A percentile compares a stretch with the other conserved stretches of the same genome.
Evolutionary conservation across 2,113 vertebrate species (phyloP).

Genomic region (Zapus hudsonius): DNA sequence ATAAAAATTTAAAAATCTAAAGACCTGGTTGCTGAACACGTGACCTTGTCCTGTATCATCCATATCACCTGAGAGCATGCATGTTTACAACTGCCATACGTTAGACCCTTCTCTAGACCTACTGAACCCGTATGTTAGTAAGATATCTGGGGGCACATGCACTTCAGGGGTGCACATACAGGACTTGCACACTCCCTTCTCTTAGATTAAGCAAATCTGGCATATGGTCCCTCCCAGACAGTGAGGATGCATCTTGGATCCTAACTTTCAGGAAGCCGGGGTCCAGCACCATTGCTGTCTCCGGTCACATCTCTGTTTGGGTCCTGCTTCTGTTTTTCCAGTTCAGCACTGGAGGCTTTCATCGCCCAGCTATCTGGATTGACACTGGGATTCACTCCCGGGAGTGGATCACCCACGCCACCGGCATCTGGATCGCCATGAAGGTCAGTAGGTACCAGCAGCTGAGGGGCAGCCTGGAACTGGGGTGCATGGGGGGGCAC

Average conservation of each 20-base stretch:
- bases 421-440: slow-evolving; percentile 91
- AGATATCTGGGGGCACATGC: neutral
- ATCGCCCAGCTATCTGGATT: slow-evolving; percentile 90
- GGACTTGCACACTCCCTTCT: neutral
- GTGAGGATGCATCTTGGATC: neutral
- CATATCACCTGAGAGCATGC: neutral
- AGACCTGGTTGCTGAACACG: neutral
- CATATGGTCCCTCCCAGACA: neutral
- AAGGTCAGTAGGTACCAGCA: slow-evolving; percentile 84
- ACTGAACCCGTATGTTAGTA: neutral
- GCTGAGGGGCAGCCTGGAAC: neutral
- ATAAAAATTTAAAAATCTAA: no score
- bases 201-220: neutral
- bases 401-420: slow-evolving; percentile 96
- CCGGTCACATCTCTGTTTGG: neutral
- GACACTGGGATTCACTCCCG: slow-evolving; percentile 94
- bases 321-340: slow-evolving; percentile 52
- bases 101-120: neutral
- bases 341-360: slow-evolving; percentile 93
- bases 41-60: neutral
- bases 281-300: neutral
- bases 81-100: neutral
- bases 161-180: no score
- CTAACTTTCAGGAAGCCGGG: neutral
- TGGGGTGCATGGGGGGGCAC: no score